phyloP scores from a whole-genome alignment of 2,888 invertebrate genomes.

The Elgonia sp. region DNA sequence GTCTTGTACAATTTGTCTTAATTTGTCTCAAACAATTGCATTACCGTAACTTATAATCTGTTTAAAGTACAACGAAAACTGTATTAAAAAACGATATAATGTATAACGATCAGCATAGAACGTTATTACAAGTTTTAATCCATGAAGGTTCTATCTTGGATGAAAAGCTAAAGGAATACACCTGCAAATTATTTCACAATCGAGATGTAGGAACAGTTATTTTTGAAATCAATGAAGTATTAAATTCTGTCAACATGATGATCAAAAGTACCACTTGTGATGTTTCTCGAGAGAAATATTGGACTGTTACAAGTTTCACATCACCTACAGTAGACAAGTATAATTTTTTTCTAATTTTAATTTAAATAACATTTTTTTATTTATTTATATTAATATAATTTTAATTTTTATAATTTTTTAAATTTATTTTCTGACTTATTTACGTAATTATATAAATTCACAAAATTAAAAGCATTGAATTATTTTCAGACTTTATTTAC shows the following conservation, averaged over 20 bases:
- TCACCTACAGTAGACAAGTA: constrained; percentile 80
- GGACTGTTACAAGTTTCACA: constrained; percentile 80
- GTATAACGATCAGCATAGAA: constrained; percentile 41
- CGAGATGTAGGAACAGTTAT: constrained; percentile 55
- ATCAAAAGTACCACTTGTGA: constrained; percentile 82
- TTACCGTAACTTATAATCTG: too few species aligned
- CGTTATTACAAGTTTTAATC: constrained; percentile 41
- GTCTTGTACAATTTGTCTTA: too few species aligned
- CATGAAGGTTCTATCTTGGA: constrained; percentile 45
- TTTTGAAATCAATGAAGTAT: constrained; percentile 80
- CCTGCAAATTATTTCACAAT: constrained; percentile 51
- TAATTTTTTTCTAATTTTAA: too few species aligned
- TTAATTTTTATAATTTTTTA: too few species aligned
- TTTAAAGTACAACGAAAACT: too few species aligned
- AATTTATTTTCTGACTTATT: too few species aligned
- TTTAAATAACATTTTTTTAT: too few species aligned
- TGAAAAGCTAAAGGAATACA: constrained; percentile 41
- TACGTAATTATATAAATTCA: too few species aligned
- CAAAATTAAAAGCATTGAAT: neutral
- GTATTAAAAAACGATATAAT: neutral
- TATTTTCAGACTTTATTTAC: constrained; percentile 11
- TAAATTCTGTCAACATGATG: constrained; percentile 81
- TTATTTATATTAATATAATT: neutral
- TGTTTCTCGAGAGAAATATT: constrained; percentile 83
- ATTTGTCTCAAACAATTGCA: too few species aligned